Base-by-base conservation (phyloP, 64 coral and sea anemone species). In the Cladopsammia gracilis region DNA sequence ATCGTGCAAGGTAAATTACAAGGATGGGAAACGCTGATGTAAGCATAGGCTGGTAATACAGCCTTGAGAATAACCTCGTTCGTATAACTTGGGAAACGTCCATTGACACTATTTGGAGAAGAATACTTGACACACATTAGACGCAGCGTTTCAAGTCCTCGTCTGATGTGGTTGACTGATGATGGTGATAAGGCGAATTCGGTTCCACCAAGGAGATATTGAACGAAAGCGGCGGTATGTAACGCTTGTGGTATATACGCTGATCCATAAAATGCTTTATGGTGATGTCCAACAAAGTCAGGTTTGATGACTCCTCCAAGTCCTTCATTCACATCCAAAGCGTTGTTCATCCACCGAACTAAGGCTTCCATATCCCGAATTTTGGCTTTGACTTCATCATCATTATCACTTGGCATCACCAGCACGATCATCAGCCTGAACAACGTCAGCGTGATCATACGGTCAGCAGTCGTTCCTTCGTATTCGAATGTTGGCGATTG, bases 301-400 rank as follows among this genome's bases (percentile, higher is more conserved):
- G 96, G 96, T 18, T 97, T 97, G n/a, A 97, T 87, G 5, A 97
- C 70, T 58, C 96, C 96, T 47, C 78, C 72, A 1, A 94, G 46
- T 7, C 87, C 96, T 79, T 94, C 71, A 25, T 86, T 97, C 4
- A 94, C 57, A 0, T 42, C 64, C 7, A 97, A 25, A 61, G 75
- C 87, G 34, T 94, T 94, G 16, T 94, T 76, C 52, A 91, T 45
- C 96, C 96, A 91, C 24, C 64, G 43, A 48, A 91, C 81, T 25
- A 90, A 58, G 3, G 75, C 71, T 4, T 94, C 57, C 82, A 93
- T 86, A 25, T 94, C 96, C 59, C 86, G 68, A 25, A 93, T 68
- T 64, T 89, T 93, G n/a, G 71, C 44, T 74, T 70, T 93, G 23
- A 72, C 71, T 69, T 93, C 92, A 62, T 5, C 23, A 64, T 25